A percentile compares a stretch with the other conserved stretches of the same genome.
Evolutionary conservation across 2,113 vertebrate genomes (phyloP).

Genomic region (Microtus ochrogaster): DNA sequence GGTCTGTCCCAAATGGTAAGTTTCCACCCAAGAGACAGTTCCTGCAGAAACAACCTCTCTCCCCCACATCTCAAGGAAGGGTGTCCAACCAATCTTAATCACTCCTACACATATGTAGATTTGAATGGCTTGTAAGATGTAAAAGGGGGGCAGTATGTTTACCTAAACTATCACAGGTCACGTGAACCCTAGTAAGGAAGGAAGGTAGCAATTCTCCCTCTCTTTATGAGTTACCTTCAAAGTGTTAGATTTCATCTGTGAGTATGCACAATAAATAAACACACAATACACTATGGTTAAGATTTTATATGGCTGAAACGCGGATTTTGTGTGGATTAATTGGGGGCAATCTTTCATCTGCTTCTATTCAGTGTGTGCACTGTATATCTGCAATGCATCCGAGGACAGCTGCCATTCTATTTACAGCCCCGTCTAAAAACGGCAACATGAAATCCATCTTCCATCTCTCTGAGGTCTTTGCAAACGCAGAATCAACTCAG

Average conservation of each 20-base stretch:
- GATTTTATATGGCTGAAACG: constrained; percentile 49
- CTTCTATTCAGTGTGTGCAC: constrained; percentile 71
- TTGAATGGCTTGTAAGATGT: not conserved
- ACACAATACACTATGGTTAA: not conserved
- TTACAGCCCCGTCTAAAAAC: constrained; percentile 79
- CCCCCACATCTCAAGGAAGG: not conserved
- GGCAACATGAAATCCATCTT: constrained; percentile 77
- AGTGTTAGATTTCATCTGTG: not conserved
- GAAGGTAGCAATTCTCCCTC: not conserved
- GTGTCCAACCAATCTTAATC: not conserved
- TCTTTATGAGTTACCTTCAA: constrained; percentile 51
- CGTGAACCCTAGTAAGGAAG: not conserved
- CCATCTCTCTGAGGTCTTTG: constrained; percentile 79
- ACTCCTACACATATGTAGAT: not conserved
- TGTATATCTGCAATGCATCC: constrained; percentile 73
- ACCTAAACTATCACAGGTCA: constrained; percentile 34
- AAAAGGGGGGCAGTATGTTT: not conserved
- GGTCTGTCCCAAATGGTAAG: not conserved
- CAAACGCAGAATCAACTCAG: constrained; percentile 73
- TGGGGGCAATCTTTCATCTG: constrained; percentile 74
- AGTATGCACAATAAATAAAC: not conserved
- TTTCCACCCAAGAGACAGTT: not conserved
- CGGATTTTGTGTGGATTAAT: constrained; percentile 56
- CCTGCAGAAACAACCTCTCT: not conserved
- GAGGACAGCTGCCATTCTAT: constrained; percentile 81